These are phyloP conservation scores for Tipula helvola DNA, from an alignment of 2,888 invertebrate species.

Conservation along the genomic window DNA sequence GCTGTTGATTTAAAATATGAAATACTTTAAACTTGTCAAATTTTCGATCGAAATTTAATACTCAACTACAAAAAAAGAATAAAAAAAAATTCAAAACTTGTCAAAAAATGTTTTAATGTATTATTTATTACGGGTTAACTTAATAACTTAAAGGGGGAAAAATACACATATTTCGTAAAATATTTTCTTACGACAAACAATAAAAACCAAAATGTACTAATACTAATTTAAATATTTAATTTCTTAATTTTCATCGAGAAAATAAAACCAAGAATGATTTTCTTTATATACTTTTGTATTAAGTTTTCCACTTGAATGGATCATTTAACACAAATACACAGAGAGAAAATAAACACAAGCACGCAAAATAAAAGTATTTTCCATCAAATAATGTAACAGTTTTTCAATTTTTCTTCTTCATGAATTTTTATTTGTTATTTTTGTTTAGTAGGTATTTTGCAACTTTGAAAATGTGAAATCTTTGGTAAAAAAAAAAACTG, in stretches of 20 bases:
- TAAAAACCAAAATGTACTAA: not conserved
- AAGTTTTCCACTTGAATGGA: not conserved
- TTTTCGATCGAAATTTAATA: not conserved
- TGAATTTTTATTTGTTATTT: not conserved
- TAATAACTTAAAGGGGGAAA: not conserved
- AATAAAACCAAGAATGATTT: not conserved
- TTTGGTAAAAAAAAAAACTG: not conserved
- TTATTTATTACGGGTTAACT: not conserved
- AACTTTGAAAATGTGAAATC: not conserved
- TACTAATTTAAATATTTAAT: not conserved
- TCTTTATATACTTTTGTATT: not conserved
- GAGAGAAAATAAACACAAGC: not conserved
- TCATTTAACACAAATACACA: not conserved
- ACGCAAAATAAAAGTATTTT: not conserved
- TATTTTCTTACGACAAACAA: not conserved
- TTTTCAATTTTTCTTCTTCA: not conserved
- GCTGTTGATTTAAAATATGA: not conserved
- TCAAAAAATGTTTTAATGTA: not conserved
- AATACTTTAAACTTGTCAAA: not conserved
- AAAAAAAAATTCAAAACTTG: not conserved
- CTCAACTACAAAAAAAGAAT: not conserved
- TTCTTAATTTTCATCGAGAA: not conserved
- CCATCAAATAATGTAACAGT: not conserved
- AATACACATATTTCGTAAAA: not conserved
- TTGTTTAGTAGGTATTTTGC: not conserved